These are phyloP conservation scores for Coptotermes formosanus DNA, from an alignment of 1,140 invertebrate genomes.

Conservation along the genomic window DNA sequence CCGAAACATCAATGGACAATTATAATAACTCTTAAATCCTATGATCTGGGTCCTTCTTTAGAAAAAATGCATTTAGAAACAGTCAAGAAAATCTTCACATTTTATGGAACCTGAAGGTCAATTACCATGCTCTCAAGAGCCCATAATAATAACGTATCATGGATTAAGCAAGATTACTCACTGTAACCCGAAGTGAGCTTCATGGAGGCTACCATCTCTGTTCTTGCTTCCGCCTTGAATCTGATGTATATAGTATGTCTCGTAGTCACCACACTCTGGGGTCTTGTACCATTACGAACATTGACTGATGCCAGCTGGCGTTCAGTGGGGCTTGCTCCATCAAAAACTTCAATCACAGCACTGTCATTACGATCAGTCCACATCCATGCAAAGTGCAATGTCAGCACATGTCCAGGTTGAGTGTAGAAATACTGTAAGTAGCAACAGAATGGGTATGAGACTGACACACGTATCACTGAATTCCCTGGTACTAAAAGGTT, in stretches of 20 bases:
- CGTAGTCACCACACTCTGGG: conserved; percentile 79
- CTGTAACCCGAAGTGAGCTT: conserved; percentile 71
- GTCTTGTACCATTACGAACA: conserved; percentile 75
- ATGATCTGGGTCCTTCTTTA: no score
- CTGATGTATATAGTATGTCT: conserved; percentile 73
- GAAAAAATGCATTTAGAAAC: conserved; percentile 3
- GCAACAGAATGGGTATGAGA: conserved; percentile 29
- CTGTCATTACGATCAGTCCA: conserved; percentile 70
- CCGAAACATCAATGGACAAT: no score
- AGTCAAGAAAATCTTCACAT: not conserved
- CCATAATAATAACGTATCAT: no score
- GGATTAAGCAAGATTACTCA: conserved; percentile 40
- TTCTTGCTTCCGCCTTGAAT: conserved; percentile 66
- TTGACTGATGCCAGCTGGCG: conserved; percentile 65
- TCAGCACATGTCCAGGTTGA: conserved; percentile 72
- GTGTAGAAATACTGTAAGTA: conserved; percentile 66
- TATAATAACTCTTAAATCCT: no score
- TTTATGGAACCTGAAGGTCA: no score
- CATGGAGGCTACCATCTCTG: conserved; percentile 70
- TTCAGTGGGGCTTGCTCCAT: conserved; percentile 68
- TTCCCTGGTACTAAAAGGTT: no score
- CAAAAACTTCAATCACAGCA: conserved; percentile 71
- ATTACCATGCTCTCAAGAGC: no score
- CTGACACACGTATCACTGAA: no score
- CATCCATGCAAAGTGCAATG: conserved; percentile 78